Conservation (phyloP, 2,113 vertebrate genomes). For the Diphyllodes magnificus region DNA sequence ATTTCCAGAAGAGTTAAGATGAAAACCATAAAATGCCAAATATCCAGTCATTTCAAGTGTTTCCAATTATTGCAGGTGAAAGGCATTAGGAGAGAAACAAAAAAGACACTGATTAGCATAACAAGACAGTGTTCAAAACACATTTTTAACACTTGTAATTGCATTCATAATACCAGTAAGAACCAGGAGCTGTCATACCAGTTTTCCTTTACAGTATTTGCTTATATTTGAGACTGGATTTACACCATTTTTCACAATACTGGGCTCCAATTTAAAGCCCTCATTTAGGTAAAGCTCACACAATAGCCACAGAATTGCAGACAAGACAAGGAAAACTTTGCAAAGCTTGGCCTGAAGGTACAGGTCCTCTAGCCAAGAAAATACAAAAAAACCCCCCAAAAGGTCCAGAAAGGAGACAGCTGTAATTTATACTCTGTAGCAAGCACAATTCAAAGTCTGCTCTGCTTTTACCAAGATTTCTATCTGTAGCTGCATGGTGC, state of each 20-base stretch:
- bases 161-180: background rate
- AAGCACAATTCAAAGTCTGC: background rate
- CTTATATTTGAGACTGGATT: background rate
- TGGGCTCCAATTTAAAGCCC: background rate
- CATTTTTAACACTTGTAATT: background rate
- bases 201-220: background rate
- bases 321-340: background rate
- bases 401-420: background rate
- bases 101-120: constrained; percentile 36
- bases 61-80: constrained; percentile 24
- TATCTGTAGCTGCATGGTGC: constrained; percentile 22
- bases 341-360: background rate
- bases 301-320: background rate
- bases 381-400: background rate
- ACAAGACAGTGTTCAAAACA: background rate
- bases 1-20: background rate
- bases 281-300: background rate
- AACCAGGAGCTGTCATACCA: background rate
- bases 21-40: background rate
- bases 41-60: background rate
- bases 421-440: background rate
- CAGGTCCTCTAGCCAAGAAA: background rate
- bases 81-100: constrained; percentile 14
- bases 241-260: background rate
- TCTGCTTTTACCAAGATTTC: constrained; percentile 20